phyloP scores from a whole-genome alignment of 2,113 vertebrate species.

The Barnardius zonarius region DNA sequence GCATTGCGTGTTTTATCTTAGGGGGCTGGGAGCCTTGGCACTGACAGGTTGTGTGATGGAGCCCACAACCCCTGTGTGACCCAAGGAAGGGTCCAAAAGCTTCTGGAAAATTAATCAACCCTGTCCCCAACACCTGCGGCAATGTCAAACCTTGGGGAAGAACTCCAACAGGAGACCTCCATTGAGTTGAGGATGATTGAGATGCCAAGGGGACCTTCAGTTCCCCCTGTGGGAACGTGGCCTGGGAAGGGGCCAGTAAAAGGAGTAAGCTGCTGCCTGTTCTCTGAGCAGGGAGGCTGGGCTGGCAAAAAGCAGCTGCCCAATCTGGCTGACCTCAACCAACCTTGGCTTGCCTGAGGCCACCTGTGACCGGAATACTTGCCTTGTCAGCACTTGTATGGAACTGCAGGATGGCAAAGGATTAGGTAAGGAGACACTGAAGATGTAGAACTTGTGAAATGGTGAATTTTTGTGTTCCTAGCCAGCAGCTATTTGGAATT shows the following conservation, averaged over 20 bases:
- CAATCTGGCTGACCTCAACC: not conserved
- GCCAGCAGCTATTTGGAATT: not conserved
- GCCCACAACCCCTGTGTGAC: not conserved
- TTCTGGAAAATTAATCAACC: not conserved
- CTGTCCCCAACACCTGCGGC: not conserved
- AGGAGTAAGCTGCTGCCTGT: not conserved
- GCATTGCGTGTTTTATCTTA: not conserved
- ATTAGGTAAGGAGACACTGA: not conserved
- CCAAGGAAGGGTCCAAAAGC: not conserved
- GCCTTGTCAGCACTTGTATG: not conserved
- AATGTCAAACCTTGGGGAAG: not conserved
- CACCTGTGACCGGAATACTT: not conserved
- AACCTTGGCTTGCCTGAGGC: not conserved
- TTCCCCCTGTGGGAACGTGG: not conserved
- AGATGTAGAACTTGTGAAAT: not conserved
- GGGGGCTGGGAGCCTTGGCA: not conserved
- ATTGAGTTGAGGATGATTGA: not conserved
- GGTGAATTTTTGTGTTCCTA: not conserved
- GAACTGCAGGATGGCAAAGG: not conserved
- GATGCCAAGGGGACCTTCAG: not conserved
- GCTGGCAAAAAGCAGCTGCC: not conserved
- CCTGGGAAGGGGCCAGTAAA: not conserved
- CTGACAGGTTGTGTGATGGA: not conserved
- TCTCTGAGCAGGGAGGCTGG: not conserved
- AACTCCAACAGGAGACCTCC: not conserved